Evolutionary conservation across 2,797 vertebrate genomes (phyloP), one percentile per base, ranked within the genome.

Genomic region (Sebastes umbrosus): DNA sequence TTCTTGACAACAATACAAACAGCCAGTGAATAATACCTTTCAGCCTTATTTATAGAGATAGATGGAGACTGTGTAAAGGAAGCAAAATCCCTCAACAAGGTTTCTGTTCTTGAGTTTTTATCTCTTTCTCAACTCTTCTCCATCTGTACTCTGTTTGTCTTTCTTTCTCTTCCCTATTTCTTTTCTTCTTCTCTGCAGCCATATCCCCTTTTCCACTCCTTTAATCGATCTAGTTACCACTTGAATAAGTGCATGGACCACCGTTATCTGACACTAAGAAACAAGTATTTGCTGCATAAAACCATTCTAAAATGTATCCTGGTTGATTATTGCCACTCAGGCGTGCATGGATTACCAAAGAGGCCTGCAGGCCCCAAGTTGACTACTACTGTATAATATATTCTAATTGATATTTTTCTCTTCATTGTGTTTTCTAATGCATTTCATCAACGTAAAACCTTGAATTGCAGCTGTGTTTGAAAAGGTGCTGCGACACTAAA

Each of bases 21-120:
- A 20, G 29, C 0, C 25, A 20, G 58, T 16, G 58, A 1, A 29
- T 60, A 16, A 60, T 0, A 0, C 29, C 1, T 0, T 31, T 60
- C 29, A 20, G 27, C 59, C 5, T 60, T 18, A 10, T 60, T 60
- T 6, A 60, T 60, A 31, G 27, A 60, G 58, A 20, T 29, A 31
- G 58, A 31, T 60, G 18, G 36, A 39, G 27, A 60, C 0, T 14
- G 0, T 14, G 13, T 58, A 43, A 27, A 58, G 24, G 7, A 27
- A 58, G 4, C 58, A 4, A 60, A 60, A 60, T 60, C 27, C 16
- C 16, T 60, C 16, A 39, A 60, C 16, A n/a, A 60, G 10, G 18
- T 60, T 31, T 18, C 27, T 31, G 58, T 32, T 59, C 14, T 59
- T 27, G 13, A 16, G 7, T 18, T 25, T 57, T 25, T 25, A 3